These are phyloP conservation scores for Macrotis lagotis DNA, from an alignment of 2,113 vertebrate genomes.

Conservation along the genomic window DNA sequence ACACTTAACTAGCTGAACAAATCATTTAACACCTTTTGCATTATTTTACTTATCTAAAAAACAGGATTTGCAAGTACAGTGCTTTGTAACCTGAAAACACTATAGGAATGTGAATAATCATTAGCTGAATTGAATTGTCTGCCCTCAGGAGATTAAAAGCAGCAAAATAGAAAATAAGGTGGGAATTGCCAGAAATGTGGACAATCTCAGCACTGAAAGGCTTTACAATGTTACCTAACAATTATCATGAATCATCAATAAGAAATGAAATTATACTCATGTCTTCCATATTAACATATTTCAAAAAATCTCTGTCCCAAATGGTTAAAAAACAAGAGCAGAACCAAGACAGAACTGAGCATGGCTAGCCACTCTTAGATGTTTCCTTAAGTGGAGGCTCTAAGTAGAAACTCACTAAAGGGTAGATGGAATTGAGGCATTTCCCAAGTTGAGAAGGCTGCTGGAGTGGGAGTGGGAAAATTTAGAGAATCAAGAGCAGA, in stretches of 20 bases:
- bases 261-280: neutral
- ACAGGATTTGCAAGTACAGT: neutral
- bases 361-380: neutral
- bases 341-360: neutral
- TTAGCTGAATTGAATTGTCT: neutral
- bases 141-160: neutral
- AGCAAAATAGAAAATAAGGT: neutral
- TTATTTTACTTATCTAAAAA: conserved; percentile 9
- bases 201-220: neutral
- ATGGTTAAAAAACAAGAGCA: neutral
- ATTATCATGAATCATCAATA: neutral
- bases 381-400: neutral
- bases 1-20: neutral
- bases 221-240: neutral
- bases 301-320: neutral
- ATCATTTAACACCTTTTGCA: neutral
- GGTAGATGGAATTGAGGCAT: neutral
- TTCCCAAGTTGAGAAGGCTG: neutral
- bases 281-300: neutral
- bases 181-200: neutral
- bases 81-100: neutral
- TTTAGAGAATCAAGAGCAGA: rapidly evolving
- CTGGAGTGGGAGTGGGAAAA: neutral
- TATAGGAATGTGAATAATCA: neutral
- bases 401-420: neutral